phyloP scores from a whole-genome alignment of 2,888 invertebrate species.

The Lordiphosa andalusiaca region DNA sequence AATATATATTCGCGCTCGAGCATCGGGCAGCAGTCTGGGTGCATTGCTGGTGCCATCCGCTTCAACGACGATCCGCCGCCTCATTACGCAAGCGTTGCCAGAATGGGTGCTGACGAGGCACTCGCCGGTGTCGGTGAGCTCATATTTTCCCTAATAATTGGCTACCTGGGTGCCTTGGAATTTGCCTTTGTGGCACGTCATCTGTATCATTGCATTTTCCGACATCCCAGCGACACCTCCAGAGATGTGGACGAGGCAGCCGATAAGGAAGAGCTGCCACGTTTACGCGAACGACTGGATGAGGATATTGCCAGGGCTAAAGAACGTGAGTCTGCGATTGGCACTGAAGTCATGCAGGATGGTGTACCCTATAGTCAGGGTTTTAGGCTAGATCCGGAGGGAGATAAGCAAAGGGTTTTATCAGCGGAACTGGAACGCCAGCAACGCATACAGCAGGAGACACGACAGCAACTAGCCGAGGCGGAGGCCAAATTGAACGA shows the following conservation, averaged over 20 bases:
- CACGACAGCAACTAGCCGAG: slow-evolving; percentile 68
- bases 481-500: slow-evolving; percentile 69
- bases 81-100: slow-evolving; percentile 62
- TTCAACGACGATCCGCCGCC: slow-evolving; percentile 8
- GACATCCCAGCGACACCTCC: slow-evolving; percentile 51
- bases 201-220: slow-evolving; percentile 77
- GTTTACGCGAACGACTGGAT: slow-evolving; percentile 72
- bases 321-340: slow-evolving; percentile 55
- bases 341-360: slow-evolving; percentile 77
- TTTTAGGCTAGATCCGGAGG: slow-evolving; percentile 73
- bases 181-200: slow-evolving; percentile 78
- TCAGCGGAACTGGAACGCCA: slow-evolving; percentile 75
- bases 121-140: slow-evolving; percentile 85
- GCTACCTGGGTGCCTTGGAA: slow-evolving; percentile 88
- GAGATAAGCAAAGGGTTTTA: slow-evolving; percentile 41
- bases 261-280: slow-evolving; percentile 62
- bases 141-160: slow-evolving; percentile 87
- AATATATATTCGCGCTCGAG: slow-evolving; percentile 6
- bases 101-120: slow-evolving; percentile 66
- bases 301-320: slow-evolving; percentile 61
- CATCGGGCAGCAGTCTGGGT: slow-evolving; percentile 27
- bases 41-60: slow-evolving; percentile 31
- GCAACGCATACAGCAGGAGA: slow-evolving; percentile 70
- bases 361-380: slow-evolving; percentile 78
- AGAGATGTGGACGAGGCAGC: slow-evolving; percentile 38